phyloP scores from a whole-genome alignment of 2,888 invertebrate genomes.

The Dicyrtoma fusca region DNA sequence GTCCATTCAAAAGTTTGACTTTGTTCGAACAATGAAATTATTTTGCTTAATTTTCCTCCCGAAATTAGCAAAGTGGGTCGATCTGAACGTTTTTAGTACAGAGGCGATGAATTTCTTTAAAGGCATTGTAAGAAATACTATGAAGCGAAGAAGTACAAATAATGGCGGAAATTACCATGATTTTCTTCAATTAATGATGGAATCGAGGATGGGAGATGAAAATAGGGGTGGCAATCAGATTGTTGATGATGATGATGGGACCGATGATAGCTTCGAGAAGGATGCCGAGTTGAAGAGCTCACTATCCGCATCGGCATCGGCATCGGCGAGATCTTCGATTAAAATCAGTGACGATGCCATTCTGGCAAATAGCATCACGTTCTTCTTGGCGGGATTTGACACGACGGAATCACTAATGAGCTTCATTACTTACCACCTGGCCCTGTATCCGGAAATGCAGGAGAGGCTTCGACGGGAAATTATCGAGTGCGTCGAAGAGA shows the following conservation, averaged over 20 bases:
- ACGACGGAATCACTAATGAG: slow-evolving; percentile 35
- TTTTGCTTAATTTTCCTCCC: neutral
- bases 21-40: neutral
- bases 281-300: slow-evolving; percentile 13
- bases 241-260: neutral
- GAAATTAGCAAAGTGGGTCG: neutral
- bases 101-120: slow-evolving; percentile 6
- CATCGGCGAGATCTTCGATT: neutral
- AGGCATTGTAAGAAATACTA: neutral
- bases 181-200: slow-evolving; percentile 40
- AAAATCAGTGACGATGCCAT: slow-evolving; percentile 29
- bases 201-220: slow-evolving; percentile 6
- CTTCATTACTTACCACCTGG: slow-evolving; percentile 36
- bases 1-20: slow-evolving; percentile 31
- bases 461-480: slow-evolving; percentile 37
- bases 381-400: slow-evolving; percentile 42
- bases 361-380: slow-evolving; percentile 27
- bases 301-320: neutral
- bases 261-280: slow-evolving; percentile 27
- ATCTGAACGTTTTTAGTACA: neutral
- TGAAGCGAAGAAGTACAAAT: neutral
- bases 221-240: neutral
- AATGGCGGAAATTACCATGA: slow-evolving; percentile 11
- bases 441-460: slow-evolving; percentile 35
- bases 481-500: neutral